These are phyloP conservation scores for Hydriomena furcata DNA, from an alignment of 2,888 invertebrate genomes.

Conservation along the genomic window DNA sequence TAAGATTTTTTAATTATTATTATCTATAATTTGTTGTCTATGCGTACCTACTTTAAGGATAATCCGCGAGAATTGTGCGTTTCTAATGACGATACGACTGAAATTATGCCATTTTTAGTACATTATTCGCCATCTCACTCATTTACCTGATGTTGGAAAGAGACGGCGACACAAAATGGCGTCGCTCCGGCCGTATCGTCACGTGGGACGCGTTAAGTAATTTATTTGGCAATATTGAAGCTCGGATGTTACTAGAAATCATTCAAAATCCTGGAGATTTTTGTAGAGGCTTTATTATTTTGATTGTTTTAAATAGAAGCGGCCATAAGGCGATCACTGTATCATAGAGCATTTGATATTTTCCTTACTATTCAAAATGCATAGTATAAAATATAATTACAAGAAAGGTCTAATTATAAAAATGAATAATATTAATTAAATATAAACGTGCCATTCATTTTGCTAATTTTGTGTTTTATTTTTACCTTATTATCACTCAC, in stretches of 20 bases:
- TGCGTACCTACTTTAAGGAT: slow-evolving; percentile 54
- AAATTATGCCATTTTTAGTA: slow-evolving; percentile 7
- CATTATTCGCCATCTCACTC: neutral
- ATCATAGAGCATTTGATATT: slow-evolving; percentile 65
- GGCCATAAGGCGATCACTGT: slow-evolving; percentile 48
- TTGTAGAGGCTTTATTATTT: slow-evolving; percentile 70
- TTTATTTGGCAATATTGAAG: slow-evolving; percentile 62
- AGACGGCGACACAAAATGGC: slow-evolving; percentile 6
- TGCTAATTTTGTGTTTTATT: slow-evolving; percentile 81
- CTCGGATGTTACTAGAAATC: slow-evolving; percentile 52
- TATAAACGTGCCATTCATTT: slow-evolving; percentile 85
- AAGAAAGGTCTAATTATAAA: slow-evolving; percentile 82
- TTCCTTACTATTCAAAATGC: slow-evolving; percentile 69
- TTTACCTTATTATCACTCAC: slow-evolving; percentile 27
- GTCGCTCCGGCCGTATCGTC: neutral
- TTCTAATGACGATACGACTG: slow-evolving; percentile 6
- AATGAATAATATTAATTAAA: slow-evolving; percentile 84
- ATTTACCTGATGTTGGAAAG: neutral
- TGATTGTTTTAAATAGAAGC: slow-evolving; percentile 54
- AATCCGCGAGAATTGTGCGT: slow-evolving; percentile 36
- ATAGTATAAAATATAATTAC: slow-evolving; percentile 77
- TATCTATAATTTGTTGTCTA: slow-evolving; percentile 66
- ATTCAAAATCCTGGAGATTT: slow-evolving; percentile 67
- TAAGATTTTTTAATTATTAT: slow-evolving; percentile 73
- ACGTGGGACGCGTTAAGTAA: slow-evolving; percentile 41